These are phyloP conservation scores for Cryptops parisi DNA, from an alignment of 2,888 invertebrate genomes.

Conservation along the genomic window DNA sequence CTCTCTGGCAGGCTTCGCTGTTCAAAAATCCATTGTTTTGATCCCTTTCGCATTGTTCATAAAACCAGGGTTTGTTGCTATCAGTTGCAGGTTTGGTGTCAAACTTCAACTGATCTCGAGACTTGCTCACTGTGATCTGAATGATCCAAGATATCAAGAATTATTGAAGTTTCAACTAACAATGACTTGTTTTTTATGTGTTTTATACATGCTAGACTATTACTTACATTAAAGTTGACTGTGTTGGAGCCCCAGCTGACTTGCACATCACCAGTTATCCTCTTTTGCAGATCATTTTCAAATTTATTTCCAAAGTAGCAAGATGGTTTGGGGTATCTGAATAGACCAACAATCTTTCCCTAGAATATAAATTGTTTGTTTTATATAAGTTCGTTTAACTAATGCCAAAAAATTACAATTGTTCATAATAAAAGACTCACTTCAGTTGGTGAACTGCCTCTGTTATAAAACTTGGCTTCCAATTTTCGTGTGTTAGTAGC, in stretches of 20 bases:
- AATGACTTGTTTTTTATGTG: too few relatives aligned
- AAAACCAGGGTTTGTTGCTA: not conserved
- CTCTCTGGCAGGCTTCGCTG: not conserved
- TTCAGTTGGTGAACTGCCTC: too few relatives aligned
- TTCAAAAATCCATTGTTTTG: not conserved
- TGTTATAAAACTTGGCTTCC: too few relatives aligned
- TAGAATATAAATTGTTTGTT: too few relatives aligned
- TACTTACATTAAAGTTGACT: too few relatives aligned
- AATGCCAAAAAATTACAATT: too few relatives aligned
- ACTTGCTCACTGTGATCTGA: not conserved
- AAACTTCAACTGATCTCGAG: not conserved
- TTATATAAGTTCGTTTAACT: too few relatives aligned
- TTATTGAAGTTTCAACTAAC: too few relatives aligned
- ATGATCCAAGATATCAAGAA: not conserved
- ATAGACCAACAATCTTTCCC: not conserved
- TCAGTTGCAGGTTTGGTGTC: not conserved
- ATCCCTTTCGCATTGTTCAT: not conserved
- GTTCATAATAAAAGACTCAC: too few relatives aligned
- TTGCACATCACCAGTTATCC: not conserved
- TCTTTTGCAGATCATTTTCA: not conserved
- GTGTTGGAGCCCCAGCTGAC: not conserved
- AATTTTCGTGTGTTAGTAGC: too few relatives aligned
- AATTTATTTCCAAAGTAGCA: not conserved
- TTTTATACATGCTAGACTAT: too few relatives aligned
- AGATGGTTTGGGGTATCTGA: not conserved